Percentiles rank a stretch among this genome's conserved stretches.
phyloP scores from a whole-genome alignment of 92 coral and sea anemone genomes.

The Umimayanthus chanpuru region DNA sequence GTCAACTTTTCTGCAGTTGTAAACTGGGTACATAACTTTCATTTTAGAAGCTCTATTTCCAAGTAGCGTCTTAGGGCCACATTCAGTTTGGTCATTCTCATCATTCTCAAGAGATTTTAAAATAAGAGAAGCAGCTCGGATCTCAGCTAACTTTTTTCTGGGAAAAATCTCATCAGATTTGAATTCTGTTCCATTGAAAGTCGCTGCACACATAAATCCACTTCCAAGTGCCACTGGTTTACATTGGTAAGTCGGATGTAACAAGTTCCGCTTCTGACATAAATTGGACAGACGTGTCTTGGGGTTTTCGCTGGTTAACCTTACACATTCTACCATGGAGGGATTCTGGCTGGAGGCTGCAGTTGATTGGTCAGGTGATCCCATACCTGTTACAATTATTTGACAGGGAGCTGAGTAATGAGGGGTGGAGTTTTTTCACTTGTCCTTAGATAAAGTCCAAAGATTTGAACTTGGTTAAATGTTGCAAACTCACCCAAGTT shows the following conservation, averaged over 20 bases:
- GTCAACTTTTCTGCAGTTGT: slow-evolving; percentile 7
- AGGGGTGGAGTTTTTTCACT: neutral
- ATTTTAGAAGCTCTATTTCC: neutral
- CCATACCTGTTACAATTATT: too few relatives aligned
- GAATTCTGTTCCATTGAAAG: slow-evolving; percentile 65
- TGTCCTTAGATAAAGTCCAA: neutral
- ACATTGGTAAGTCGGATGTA: neutral
- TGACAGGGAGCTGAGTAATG: neutral
- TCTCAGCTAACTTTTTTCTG: neutral
- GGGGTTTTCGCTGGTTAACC: neutral
- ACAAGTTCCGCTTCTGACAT: neutral
- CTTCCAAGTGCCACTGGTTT: neutral
- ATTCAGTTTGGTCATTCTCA: neutral
- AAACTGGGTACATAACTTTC: neutral
- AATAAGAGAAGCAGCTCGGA: neutral
- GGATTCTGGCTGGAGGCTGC: neutral
- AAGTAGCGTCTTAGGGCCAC: neutral
- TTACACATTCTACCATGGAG: neutral
- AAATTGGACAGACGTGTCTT: neutral
- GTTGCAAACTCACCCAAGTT: neutral
- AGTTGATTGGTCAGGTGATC: neutral
- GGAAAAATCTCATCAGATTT: slow-evolving; percentile 57
- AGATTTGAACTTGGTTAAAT: too few relatives aligned
- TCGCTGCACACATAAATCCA: slow-evolving; percentile 66
- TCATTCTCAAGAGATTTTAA: neutral